Evolutionary conservation across 2,888 invertebrate genomes (phyloP).

Genomic region (Psylliodes chrysocephalus): DNA sequence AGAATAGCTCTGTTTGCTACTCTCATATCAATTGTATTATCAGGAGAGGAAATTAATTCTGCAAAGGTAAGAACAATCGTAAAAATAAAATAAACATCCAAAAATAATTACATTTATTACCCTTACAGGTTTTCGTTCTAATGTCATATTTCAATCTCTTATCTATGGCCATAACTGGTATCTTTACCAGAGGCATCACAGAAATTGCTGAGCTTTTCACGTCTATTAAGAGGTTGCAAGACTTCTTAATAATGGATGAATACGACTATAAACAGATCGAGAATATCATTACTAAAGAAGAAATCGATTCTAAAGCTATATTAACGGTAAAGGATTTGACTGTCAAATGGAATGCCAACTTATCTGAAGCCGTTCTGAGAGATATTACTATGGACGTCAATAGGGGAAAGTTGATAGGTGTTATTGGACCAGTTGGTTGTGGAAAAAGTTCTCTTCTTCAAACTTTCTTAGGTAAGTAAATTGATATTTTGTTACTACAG

Average conservation of each 20-base stretch:
- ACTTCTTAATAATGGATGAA: constrained; percentile 60
- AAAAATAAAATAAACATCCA: too few species aligned
- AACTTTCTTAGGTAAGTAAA: constrained; percentile 68
- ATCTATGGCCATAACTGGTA: constrained; percentile 68
- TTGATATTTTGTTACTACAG: too few species aligned
- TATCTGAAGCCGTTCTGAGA: constrained; percentile 55
- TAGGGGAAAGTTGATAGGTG: constrained; percentile 63
- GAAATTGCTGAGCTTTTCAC: constrained; percentile 65
- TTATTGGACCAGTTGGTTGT: constrained; percentile 70
- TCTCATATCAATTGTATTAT: constrained; percentile 75
- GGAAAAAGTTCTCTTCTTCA: constrained; percentile 78
- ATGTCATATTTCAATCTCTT: constrained; percentile 68
- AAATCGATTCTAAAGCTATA: neutral
- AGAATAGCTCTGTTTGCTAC: constrained; percentile 53
- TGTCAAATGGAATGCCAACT: constrained; percentile 57
- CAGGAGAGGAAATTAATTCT: constrained; percentile 75
- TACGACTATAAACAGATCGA: constrained; percentile 20
- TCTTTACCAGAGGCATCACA: constrained; percentile 66
- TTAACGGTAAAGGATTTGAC: constrained; percentile 52
- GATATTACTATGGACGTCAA: constrained; percentile 53
- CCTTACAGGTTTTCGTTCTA: constrained; percentile 66
- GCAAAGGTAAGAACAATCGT: constrained; percentile 75
- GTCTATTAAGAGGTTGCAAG: constrained; percentile 63
- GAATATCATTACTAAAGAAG: neutral
- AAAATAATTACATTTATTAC: too few species aligned